Conservation (phyloP, 2,113 vertebrate species). For the Pristiophorus japonicus region DNA sequence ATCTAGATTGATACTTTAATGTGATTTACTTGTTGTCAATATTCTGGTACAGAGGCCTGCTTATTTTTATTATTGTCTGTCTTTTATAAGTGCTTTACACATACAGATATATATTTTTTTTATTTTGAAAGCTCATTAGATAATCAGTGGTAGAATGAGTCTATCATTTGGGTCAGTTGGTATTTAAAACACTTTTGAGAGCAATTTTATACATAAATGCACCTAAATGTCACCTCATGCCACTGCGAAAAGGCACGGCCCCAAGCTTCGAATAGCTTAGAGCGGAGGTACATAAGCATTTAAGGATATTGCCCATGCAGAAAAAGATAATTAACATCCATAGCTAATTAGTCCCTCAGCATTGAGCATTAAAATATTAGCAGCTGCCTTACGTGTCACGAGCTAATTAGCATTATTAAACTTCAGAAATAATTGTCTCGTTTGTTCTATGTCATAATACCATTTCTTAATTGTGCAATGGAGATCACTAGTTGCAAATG, state of each 20-base stretch:
- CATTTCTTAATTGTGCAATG: conserved; percentile 64
- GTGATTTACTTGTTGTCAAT: conserved; percentile 42
- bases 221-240: conserved; percentile 45
- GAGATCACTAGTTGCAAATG: conserved; percentile 64
- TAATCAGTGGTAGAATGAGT: conserved; percentile 1
- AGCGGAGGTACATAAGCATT: conserved; percentile 49
- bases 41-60: conserved; percentile 43
- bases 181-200: conserved; percentile 39
- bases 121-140: not conserved
- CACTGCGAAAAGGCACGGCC: conserved; percentile 42
- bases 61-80: conserved; percentile 52
- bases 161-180: not conserved
- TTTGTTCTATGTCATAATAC: conserved; percentile 70
- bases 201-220: conserved; percentile 41
- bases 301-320: conserved; percentile 55
- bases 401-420: conserved; percentile 78
- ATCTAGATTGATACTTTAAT: conserved; percentile 43
- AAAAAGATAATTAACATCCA: conserved; percentile 69
- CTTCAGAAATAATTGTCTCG: conserved; percentile 75
- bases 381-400: conserved; percentile 72
- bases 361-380: conserved; percentile 71
- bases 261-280: conserved; percentile 54
- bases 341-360: conserved; percentile 73
- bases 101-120: not conserved
- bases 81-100: not conserved